Conservation (phyloP, 2,113 vertebrate species). For the Platycercus adscitus region DNA sequence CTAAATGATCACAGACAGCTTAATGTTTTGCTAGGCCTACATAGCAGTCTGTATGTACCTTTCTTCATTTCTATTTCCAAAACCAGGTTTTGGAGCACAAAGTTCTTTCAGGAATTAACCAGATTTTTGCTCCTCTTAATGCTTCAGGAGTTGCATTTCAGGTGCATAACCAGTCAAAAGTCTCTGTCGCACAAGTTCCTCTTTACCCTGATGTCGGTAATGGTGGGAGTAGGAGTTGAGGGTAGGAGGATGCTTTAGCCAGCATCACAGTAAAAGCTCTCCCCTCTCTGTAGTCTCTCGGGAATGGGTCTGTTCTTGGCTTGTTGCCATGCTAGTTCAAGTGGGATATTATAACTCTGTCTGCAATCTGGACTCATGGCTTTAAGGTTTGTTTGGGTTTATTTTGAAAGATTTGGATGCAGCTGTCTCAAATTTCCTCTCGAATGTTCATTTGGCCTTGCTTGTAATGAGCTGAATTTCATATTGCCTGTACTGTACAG, state of each 20-base stretch:
- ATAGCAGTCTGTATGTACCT: rapidly evolving
- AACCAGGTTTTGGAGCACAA: background rate
- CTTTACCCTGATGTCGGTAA: background rate
- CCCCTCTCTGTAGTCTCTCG: background rate
- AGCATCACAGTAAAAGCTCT: background rate
- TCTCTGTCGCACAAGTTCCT: background rate
- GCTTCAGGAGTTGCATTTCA: background rate
- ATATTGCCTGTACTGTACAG: conserved; percentile 51
- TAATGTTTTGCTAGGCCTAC: background rate
- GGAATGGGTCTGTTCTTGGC: background rate
- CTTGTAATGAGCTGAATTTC: conserved; percentile 66
- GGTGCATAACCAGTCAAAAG: background rate
- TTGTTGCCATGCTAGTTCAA: background rate
- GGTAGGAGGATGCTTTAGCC: background rate
- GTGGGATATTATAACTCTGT: background rate
- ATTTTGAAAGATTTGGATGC: conserved; percentile 44
- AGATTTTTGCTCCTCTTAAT: background rate
- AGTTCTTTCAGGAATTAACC: background rate
- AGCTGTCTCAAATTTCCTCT: conserved; percentile 48
- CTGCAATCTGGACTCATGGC: background rate
- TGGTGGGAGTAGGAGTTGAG: background rate
- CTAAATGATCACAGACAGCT: background rate
- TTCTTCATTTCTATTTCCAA: background rate
- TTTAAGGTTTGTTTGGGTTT: conserved; percentile 53
- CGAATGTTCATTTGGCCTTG: conserved; percentile 55